Evolutionary conservation across 1,140 invertebrate genomes (phyloP).

Genomic region (Leptinotarsa undecemlineata): DNA sequence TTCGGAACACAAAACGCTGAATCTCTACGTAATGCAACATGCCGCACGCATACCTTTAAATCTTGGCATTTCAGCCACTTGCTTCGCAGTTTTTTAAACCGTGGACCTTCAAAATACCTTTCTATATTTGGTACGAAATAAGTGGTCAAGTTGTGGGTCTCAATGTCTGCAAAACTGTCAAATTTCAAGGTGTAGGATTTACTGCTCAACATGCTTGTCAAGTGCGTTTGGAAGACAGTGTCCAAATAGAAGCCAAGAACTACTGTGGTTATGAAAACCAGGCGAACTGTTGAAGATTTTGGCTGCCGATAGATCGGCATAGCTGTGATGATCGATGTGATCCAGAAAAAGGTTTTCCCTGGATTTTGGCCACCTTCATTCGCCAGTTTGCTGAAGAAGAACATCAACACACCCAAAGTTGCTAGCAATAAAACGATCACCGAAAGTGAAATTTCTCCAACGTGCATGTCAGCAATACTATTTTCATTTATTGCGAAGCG

Average conservation of each 20-base stretch:
- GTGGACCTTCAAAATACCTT: background rate
- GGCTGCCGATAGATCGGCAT: background rate
- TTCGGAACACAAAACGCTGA: background rate
- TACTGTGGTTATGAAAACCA: background rate
- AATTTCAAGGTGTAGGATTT: background rate
- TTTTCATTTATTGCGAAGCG: background rate
- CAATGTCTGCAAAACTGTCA: background rate
- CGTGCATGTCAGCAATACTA: background rate
- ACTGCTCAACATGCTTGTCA: background rate
- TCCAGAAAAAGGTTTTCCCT: background rate
- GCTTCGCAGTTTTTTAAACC: background rate
- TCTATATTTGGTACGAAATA: background rate
- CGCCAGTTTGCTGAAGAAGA: background rate
- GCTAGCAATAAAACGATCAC: background rate
- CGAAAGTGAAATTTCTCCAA: background rate
- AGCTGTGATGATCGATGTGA: background rate
- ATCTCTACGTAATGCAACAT: background rate
- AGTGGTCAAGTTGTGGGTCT: constrained; percentile 3
- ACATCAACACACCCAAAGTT: background rate
- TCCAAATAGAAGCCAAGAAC: background rate
- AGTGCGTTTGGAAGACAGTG: background rate
- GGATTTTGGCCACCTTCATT: background rate
- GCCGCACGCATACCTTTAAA: background rate
- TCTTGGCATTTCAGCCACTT: background rate
- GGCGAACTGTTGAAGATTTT: background rate